These are phyloP conservation scores for Chinchilla lanigera DNA, from an alignment of 2,113 vertebrate genomes.

Conservation along the genomic window DNA sequence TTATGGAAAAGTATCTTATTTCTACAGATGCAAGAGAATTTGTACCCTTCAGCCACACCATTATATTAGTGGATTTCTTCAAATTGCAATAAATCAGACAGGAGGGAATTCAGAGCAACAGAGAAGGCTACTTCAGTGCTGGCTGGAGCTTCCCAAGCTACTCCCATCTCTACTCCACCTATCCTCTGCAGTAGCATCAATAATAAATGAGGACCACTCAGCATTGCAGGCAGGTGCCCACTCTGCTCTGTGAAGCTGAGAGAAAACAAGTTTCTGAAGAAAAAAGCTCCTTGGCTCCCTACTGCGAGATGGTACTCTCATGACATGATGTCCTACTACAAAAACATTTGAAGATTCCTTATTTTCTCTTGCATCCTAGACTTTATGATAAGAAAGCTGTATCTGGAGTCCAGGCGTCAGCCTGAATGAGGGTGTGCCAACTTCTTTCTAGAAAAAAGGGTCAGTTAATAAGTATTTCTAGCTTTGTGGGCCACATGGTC, in stretches of 20 bases:
- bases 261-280: neutral
- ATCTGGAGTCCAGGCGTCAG: neutral
- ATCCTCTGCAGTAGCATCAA: neutral
- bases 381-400: constrained; percentile 16
- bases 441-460: neutral
- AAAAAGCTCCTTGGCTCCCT: neutral
- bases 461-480: neutral
- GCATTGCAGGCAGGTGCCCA: neutral
- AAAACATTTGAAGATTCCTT: neutral
- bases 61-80: neutral
- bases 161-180: neutral
- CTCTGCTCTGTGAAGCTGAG: neutral
- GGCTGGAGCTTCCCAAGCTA: neutral
- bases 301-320: neutral
- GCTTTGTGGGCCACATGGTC: neutral
- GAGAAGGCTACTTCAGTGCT: neutral
- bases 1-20: neutral
- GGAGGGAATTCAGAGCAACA: neutral
- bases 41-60: neutral
- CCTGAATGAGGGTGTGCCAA: neutral
- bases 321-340: neutral
- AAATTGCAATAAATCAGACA: neutral
- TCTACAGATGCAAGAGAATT: neutral
- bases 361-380: neutral
- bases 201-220: neutral